phyloP scores from a whole-genome alignment of 2,113 vertebrate genomes.

The Sapayoa aenigma region DNA sequence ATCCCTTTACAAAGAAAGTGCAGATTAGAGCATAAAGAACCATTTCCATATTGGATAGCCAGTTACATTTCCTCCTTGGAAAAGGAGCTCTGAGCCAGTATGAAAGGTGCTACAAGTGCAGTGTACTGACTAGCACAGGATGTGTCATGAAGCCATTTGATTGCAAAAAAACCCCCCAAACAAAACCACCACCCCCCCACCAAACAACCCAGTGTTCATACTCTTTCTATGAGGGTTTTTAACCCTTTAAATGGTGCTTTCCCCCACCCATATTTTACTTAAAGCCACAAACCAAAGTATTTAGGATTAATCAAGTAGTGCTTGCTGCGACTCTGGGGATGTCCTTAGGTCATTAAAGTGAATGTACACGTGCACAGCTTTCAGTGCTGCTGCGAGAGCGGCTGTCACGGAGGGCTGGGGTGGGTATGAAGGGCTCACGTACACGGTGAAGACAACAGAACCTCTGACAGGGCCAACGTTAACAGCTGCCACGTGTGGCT shows the following conservation, averaged over 20 bases:
- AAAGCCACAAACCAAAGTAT: slow-evolving; percentile 61
- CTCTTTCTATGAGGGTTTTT: not conserved
- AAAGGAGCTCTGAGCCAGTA: slow-evolving; percentile 15
- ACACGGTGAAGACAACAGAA: not conserved
- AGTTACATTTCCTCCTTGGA: not conserved
- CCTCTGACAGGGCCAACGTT: not conserved
- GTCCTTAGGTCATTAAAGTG: not conserved
- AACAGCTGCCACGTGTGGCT: slow-evolving; percentile 30
- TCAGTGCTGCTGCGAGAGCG: not conserved
- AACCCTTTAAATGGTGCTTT: not conserved
- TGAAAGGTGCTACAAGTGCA: slow-evolving; percentile 48
- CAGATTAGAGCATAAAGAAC: slow-evolving; percentile 2
- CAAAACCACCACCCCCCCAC: not conserved
- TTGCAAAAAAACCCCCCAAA: not conserved
- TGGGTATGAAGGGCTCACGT: not conserved
- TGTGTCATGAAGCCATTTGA: not conserved
- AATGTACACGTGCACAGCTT: not conserved
- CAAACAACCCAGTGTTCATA: not conserved
- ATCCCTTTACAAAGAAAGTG: slow-evolving; percentile 30
- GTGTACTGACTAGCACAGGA: not conserved
- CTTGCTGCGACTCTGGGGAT: slow-evolving; percentile 53
- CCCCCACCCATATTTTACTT: not conserved
- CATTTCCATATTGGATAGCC: not conserved
- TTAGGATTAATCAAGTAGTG: slow-evolving; percentile 63
- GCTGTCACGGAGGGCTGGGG: not conserved